Percentiles rank a stretch among this genome's conserved stretches.
Evolutionary conservation across 2,113 vertebrate species (phyloP).

Genomic region (Pterocles orientalis): DNA sequence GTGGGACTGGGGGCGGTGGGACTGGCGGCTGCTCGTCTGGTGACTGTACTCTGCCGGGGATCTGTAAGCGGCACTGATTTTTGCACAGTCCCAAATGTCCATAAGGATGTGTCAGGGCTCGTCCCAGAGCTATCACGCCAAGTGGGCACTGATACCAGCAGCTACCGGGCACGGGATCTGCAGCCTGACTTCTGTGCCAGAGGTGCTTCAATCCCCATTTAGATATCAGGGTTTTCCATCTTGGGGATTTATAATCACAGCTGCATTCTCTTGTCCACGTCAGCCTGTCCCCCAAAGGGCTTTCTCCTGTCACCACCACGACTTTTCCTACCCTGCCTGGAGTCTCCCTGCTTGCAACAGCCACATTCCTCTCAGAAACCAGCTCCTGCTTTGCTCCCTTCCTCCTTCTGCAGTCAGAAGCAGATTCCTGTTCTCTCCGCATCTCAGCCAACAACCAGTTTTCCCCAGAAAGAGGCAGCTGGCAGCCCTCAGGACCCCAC

Average conservation of each 20-base stretch:
- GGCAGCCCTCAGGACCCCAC: background rate
- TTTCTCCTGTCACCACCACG: background rate
- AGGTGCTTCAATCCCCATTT: rapidly evolving
- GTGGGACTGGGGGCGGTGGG: background rate
- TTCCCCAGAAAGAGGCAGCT: background rate
- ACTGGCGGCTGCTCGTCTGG: background rate
- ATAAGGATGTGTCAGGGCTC: background rate
- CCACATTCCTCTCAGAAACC: background rate
- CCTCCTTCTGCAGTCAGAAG: background rate
- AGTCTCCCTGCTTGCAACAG: background rate
- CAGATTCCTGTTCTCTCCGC: background rate
- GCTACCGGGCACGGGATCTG: background rate
- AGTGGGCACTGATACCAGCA: background rate
- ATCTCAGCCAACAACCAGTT: background rate
- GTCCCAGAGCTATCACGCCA: background rate
- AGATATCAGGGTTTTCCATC: background rate
- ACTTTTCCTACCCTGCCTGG: background rate
- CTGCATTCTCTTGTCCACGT: background rate
- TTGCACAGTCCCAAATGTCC: background rate
- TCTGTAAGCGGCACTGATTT: background rate
- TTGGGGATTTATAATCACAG: background rate
- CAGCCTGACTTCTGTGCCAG: background rate
- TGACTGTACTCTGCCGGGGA: background rate
- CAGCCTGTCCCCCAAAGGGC: background rate
- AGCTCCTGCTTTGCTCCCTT: background rate